Percentiles rank a stretch among this genome's conserved stretches.
phyloP scores from a whole-genome alignment of 2,797 vertebrate species.

The Rhinichthys osculus region DNA sequence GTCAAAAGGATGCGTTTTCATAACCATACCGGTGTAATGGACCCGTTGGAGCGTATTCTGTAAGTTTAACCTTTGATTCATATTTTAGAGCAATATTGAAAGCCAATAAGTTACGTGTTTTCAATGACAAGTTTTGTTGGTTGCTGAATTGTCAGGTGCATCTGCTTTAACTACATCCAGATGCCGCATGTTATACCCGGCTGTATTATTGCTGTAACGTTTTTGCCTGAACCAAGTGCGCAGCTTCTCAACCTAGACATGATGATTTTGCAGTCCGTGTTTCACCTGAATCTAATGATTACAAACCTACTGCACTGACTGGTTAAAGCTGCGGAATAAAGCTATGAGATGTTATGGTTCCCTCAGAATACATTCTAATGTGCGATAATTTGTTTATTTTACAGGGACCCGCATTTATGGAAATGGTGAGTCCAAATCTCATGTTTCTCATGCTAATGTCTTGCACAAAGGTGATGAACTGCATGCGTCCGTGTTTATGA shows the following conservation, averaged over 20 bases:
- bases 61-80: background rate
- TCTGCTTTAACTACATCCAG: background rate
- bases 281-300: slow-evolving; percentile 60
- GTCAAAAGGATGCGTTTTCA: no score
- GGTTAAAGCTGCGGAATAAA: background rate
- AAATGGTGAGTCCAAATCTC: background rate
- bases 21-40: background rate
- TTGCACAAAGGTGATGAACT: slow-evolving; percentile 52
- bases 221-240: no score
- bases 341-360: no score
- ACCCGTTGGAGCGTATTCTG: background rate
- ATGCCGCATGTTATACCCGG: background rate
- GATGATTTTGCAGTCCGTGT: slow-evolving; percentile 72
- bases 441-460: background rate
- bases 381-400: background rate
- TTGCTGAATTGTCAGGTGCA: slow-evolving; percentile 15
- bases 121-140: background rate
- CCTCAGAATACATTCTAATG: background rate
- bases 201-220: background rate
- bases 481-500: slow-evolving; percentile 82
- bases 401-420: background rate
- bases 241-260: slow-evolving; percentile 60
- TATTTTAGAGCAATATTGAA: background rate
- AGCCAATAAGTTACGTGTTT: background rate
- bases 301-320: slow-evolving; percentile 55